Evolutionary conservation across 2,113 vertebrate species (phyloP), one percentile per base, ranked within the genome.

Genomic region (Tachuris rubrigastra): DNA sequence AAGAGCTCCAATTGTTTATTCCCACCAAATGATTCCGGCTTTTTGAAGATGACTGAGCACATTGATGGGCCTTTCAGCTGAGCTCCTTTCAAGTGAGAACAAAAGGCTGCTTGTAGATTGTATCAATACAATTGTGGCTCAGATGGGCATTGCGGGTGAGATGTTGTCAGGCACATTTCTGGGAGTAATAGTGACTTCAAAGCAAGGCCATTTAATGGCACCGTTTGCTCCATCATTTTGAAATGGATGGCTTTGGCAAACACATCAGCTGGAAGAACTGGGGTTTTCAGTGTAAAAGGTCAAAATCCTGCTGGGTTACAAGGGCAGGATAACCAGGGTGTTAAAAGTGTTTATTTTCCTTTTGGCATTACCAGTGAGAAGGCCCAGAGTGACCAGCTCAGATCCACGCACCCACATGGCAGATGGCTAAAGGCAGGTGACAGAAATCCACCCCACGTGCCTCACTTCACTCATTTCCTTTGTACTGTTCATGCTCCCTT

Each of bases 1-100:
- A 95, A 76, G 71, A 59, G 18, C 60, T 87, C 53, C 12, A 10
- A 46, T 85, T 95, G 91, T 76, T 87, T 66, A 78, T 94, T 87
- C 85, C 87, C 80, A 91, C 71, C 87, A 76, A 94, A 89, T 35
- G 14, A 94, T 69, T 83, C 62, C 0, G 2, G 65, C 77, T 82
- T 82, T 95, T 91, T 95, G 89, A 89, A 96, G 95, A 85, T 42
- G 89, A 89, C 74, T 91, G 87, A 91, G 47, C 66, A 46, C 87
- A 60, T 50, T 87, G 87, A 96, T 65, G 77, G 76, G 47, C 58
- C 69, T 95, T 93, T 95, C 89, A 96, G 95, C 81, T 13, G 93
- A 76, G 84, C 33, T 77, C 69, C 78, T 96, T 95, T 91, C 89
- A 95, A 89, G 74, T 33, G 69, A 94, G 73, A 88, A 93, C 94